Base-by-base conservation (phyloP, 2,888 invertebrate species). In the Glaucopsyche alexis region DNA sequence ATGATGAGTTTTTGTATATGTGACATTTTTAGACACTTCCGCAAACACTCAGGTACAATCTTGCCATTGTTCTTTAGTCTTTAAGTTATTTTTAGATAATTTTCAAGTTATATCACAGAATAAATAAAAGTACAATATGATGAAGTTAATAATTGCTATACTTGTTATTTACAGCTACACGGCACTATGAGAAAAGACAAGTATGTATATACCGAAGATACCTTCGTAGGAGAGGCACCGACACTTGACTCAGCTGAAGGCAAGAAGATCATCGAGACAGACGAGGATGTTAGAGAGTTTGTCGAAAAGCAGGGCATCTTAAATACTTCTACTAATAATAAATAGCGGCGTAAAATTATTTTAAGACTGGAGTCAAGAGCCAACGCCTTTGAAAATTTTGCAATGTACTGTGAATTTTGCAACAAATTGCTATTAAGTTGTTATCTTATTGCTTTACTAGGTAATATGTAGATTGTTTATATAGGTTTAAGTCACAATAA, bases 191-290 rank as follows among this genome's bases (percentile, higher is more conserved):
- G 96, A 75, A 93, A 93, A 76, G 91, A 92, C 64, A 94, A 95
- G 81, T 87, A 94, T 6, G 91, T 95, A 5, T 96, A 96, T 82
- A 94, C 94, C 0, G 96, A 96, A 82, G 94, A 95, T 40, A 95
- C 94, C 0, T 96, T 90, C 85, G 95, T 94, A 79, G 95, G 95
- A 0, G 82, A 87, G 77, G 84, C 95, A 3, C 87, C 90, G 0
- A 84, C 93, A 8, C 87, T 94, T 0, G 88, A 93, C 47, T 83
- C 87, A 0, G 85, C 88, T 4, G 94, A 95, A 83, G 88, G 94
- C 0, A 85, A 91, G 70, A 85, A 86, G 0, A 79, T 88, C 6
- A 73, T 88, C 0, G 84, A 85, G 45, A 74, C 80, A 0, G 84
- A 89, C 13, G 84, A 87, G 0, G 89, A 91, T 14, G 78, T 85